phyloP scores from a whole-genome alignment of 2,797 vertebrate species.

The Lacerta agilis region DNA sequence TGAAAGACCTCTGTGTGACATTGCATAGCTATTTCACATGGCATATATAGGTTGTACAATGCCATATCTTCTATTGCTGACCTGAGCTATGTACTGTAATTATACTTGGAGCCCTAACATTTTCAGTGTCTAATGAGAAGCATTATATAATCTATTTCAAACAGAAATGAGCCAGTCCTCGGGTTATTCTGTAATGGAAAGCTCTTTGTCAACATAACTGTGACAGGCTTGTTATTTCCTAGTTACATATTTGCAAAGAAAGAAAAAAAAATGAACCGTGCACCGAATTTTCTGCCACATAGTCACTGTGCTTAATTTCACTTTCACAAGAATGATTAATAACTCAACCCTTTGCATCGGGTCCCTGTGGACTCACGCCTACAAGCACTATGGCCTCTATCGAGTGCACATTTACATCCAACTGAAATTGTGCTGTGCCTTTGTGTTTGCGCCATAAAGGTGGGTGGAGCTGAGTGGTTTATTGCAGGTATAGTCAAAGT shows the following conservation, averaged over 20 bases:
- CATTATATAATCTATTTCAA: conserved; percentile 48
- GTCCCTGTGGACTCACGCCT: background rate
- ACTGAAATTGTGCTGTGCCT: background rate
- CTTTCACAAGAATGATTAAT: background rate
- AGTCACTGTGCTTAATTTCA: conserved; percentile 45
- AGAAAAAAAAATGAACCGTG: conserved; percentile 50
- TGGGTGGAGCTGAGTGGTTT: background rate
- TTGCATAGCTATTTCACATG: background rate
- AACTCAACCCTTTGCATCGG: background rate
- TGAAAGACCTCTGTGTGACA: background rate
- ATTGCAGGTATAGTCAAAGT: no score
- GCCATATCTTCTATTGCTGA: background rate
- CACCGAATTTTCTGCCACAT: conserved; percentile 44
- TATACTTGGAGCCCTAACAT: background rate
- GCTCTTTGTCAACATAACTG: conserved; percentile 52
- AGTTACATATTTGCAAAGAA: conserved; percentile 36
- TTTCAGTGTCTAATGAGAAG: conserved; percentile 52
- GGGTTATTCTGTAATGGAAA: conserved; percentile 62
- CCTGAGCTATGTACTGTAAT: background rate
- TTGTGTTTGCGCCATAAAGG: background rate
- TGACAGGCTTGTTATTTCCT: conserved; percentile 51
- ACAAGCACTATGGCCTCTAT: background rate
- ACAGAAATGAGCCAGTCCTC: conserved; percentile 52
- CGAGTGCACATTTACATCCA: background rate
- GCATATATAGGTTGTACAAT: background rate